Evolutionary conservation across 2,797 vertebrate genomes (phyloP).

Genomic region (Anabas testudineus): DNA sequence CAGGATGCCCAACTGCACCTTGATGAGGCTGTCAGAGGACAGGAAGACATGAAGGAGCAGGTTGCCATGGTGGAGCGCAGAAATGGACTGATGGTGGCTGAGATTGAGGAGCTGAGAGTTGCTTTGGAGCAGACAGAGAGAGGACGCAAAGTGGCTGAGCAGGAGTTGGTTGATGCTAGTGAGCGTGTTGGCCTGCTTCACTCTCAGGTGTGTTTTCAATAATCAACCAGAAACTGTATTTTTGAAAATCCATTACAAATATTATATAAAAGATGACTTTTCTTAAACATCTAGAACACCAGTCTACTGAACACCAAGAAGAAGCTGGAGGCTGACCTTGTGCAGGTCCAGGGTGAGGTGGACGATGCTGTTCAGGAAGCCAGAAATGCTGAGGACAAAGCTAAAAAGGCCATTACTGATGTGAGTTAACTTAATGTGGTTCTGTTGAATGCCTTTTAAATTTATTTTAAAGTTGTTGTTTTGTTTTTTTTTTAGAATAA

Average conservation of each 20-base stretch:
- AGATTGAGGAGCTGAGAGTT: slow-evolving; percentile 88
- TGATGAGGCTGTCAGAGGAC: slow-evolving; percentile 85
- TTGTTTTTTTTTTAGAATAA: too few species aligned
- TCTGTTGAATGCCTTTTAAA: too few species aligned
- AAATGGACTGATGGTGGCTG: slow-evolving; percentile 88
- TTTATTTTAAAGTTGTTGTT: too few species aligned
- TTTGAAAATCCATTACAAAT: not conserved
- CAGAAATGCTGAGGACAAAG: slow-evolving; percentile 91
- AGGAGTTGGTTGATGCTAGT: slow-evolving; percentile 88
- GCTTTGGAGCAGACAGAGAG: slow-evolving; percentile 89
- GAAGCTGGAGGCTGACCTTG: slow-evolving; percentile 88
- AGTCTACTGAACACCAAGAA: slow-evolving; percentile 85
- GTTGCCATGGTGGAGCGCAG: slow-evolving; percentile 88
- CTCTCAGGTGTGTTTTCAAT: slow-evolving; percentile 68
- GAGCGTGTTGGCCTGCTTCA: slow-evolving; percentile 87
- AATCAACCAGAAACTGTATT: not conserved
- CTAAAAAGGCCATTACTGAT: slow-evolving; percentile 93
- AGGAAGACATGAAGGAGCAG: slow-evolving; percentile 92
- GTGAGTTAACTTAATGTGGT: too few species aligned
- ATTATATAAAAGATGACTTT: not conserved
- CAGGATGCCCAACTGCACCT: slow-evolving; percentile 91
- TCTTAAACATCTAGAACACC: slow-evolving; percentile 83
- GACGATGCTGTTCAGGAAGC: slow-evolving; percentile 89
- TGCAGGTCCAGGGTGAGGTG: slow-evolving; percentile 87
- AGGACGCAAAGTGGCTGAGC: slow-evolving; percentile 86